Percentiles rank a stretch among this genome's conserved stretches.
These are phyloP conservation scores for Pollenia amentaria DNA, from an alignment of 2,888 invertebrate species.

Conservation along the genomic window DNA sequence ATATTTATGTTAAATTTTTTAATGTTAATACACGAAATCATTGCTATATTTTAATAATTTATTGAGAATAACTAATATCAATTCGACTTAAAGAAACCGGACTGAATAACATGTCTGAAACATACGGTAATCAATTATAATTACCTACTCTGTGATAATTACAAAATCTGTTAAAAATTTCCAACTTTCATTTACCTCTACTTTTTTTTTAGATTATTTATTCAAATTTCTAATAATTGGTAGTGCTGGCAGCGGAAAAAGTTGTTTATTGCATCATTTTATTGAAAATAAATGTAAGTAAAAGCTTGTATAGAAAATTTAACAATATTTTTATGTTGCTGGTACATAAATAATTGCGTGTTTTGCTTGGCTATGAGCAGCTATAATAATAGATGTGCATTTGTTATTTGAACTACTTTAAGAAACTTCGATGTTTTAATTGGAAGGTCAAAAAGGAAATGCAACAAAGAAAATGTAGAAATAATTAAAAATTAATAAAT, in stretches of 20 bases:
- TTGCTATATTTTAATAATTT: conserved; percentile 6
- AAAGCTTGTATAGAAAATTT: neutral
- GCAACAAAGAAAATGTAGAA: neutral
- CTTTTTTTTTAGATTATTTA: conserved; percentile 89
- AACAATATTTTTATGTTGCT: conserved; percentile 6
- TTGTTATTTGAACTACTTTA: neutral
- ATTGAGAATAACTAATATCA: neutral
- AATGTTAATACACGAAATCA: conserved; percentile 30
- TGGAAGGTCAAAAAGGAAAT: conserved; percentile 10
- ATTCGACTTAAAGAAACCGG: neutral
- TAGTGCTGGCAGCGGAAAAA: conserved; percentile 93
- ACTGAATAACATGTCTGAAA: conserved; percentile 80
- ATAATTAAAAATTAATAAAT: neutral
- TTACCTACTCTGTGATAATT: neutral
- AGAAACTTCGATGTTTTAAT: neutral
- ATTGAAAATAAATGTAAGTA: conserved; percentile 93
- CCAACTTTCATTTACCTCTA: neutral
- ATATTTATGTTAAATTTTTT: conserved; percentile 41
- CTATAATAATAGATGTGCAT: neutral
- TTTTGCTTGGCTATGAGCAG: conserved; percentile 12
- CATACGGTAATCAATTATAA: conserved; percentile 80
- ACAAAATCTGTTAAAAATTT: conserved; percentile 2
- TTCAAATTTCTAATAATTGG: conserved; percentile 95
- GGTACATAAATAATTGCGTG: conserved; percentile 40
- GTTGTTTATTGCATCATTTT: conserved; percentile 93